Percentiles rank a stretch among this genome's conserved stretches.
phyloP scores from a whole-genome alignment of 2,797 vertebrate species.

The Brachyalestes nurse region DNA sequence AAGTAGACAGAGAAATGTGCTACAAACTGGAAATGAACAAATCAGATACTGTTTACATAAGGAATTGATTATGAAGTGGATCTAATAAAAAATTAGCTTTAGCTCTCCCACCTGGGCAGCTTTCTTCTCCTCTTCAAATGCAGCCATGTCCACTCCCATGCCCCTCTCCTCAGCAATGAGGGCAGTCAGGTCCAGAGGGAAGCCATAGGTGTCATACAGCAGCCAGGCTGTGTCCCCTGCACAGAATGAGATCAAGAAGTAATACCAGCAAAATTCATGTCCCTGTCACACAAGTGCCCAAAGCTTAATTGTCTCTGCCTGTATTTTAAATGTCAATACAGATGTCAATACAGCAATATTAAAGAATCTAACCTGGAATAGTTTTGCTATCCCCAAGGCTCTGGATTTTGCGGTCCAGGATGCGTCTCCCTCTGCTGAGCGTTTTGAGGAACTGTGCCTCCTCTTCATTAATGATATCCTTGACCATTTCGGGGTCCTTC shows the following conservation, averaged over 20 bases:
- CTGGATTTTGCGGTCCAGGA: constrained; percentile 95
- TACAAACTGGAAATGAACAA: no score
- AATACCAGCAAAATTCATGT: neutral
- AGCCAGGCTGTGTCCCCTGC: constrained; percentile 97
- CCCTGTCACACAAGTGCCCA: neutral
- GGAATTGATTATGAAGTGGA: neutral
- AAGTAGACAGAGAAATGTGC: neutral
- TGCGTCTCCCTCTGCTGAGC: constrained; percentile 92
- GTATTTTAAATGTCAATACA: neutral
- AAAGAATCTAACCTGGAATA: constrained; percentile 85
- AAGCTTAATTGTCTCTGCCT: neutral
- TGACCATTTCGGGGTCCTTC: constrained; percentile 96
- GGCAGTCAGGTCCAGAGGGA: constrained; percentile 94
- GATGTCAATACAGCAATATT: neutral
- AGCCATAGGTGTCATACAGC: constrained; percentile 95
- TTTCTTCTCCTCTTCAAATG: constrained; percentile 95
- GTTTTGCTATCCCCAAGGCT: constrained; percentile 87
- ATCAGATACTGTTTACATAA: no score
- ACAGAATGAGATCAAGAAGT: neutral
- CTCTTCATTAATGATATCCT: constrained; percentile 97
- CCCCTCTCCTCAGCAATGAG: constrained; percentile 97
- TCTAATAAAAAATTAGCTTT: neutral
- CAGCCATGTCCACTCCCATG: constrained; percentile 86
- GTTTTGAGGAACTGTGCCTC: constrained; percentile 97
- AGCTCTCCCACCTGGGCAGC: constrained; percentile 86